phyloP scores from a whole-genome alignment of 2,113 vertebrate genomes.

The Ibidorhyncha struthersii region DNA sequence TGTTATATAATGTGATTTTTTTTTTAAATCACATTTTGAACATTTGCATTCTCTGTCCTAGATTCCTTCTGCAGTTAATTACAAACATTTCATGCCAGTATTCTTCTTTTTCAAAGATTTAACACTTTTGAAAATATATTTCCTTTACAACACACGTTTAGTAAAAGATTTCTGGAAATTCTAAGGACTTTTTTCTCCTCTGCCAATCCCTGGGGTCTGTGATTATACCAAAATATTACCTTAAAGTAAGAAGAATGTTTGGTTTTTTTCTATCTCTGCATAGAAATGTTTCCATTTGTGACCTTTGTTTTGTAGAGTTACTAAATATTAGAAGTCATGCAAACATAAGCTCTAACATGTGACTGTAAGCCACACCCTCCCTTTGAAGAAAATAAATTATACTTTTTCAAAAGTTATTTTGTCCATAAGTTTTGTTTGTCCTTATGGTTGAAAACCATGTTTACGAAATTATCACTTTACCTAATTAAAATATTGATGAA shows the following conservation, averaged over 20 bases:
- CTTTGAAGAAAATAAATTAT: background rate
- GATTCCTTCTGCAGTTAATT: background rate
- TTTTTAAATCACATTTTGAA: background rate
- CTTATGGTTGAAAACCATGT: background rate
- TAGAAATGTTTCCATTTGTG: background rate
- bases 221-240: background rate
- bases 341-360: fast-evolving
- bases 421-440: background rate
- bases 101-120: background rate
- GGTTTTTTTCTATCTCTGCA: background rate
- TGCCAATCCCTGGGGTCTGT: background rate
- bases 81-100: background rate
- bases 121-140: background rate
- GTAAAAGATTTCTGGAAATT: background rate
- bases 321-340: background rate
- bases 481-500: background rate
- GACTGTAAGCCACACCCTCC: background rate
- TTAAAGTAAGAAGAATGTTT: background rate
- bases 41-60: background rate
- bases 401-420: background rate
- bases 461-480: background rate
- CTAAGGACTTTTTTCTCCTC: background rate
- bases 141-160: background rate
- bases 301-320: background rate
- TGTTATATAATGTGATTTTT: background rate